Percentiles rank a stretch among this genome's conserved stretches.
phyloP scores from a whole-genome alignment of 2,888 invertebrate genomes.

The Lasioglossum oenotherae region DNA sequence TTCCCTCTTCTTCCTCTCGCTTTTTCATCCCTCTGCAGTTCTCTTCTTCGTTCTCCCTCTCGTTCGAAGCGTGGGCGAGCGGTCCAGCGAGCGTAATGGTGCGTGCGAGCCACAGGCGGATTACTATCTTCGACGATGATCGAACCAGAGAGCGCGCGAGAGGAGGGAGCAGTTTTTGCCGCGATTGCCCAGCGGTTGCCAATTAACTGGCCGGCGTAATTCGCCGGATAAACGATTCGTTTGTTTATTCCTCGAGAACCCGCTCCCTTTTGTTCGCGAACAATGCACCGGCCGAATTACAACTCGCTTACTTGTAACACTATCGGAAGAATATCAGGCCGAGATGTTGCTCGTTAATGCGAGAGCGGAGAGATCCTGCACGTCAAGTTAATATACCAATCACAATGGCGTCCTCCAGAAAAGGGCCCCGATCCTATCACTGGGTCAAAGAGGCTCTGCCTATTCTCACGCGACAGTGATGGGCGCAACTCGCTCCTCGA shows the following conservation, averaged over 20 bases:
- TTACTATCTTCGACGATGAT: slow-evolving; percentile 45
- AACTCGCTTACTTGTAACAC: slow-evolving; percentile 1
- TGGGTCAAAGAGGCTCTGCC: neutral
- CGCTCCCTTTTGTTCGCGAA: neutral
- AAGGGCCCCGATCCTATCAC: neutral
- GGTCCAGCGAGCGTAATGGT: slow-evolving; percentile 59
- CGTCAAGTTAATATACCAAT: slow-evolving; percentile 12
- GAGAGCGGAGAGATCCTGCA: neutral
- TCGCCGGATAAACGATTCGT: slow-evolving; percentile 40
- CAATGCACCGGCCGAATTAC: slow-evolving; percentile 14
- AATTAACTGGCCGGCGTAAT: slow-evolving; percentile 45
- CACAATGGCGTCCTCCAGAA: neutral
- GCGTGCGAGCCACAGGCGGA: slow-evolving; percentile 49
- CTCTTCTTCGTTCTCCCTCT: neutral
- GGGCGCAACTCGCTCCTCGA: neutral
- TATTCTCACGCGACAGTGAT: neutral
- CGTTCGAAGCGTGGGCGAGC: slow-evolving; percentile 46
- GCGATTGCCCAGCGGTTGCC: slow-evolving; percentile 25
- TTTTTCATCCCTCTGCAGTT: neutral
- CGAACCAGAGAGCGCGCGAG: neutral
- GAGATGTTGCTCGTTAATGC: slow-evolving; percentile 6
- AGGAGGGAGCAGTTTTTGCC: slow-evolving; percentile 12
- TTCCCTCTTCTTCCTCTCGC: slow-evolving; percentile 20
- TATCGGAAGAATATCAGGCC: neutral
- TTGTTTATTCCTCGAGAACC: slow-evolving; percentile 18